These are phyloP conservation scores for Sipha flava DNA, from an alignment of 1,140 invertebrate genomes.

Conservation along the genomic window DNA sequence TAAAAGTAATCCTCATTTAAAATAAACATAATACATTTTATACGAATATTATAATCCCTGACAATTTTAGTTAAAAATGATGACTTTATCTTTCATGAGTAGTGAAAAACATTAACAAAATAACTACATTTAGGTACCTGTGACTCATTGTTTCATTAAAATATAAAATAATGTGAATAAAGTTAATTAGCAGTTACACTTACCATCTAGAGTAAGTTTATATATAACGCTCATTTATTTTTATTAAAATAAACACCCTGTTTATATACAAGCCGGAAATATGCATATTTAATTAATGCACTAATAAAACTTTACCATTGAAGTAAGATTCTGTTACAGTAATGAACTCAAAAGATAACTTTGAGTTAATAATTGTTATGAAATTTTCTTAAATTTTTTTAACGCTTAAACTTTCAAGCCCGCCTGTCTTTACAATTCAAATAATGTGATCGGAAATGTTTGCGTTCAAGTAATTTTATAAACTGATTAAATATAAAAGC, in stretches of 20 bases:
- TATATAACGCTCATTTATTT: not conserved
- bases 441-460: too few relatives aligned
- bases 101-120: not conserved
- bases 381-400: not conserved
- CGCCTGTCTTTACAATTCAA: too few relatives aligned
- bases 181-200: not conserved
- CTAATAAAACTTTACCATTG: not conserved
- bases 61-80: not conserved
- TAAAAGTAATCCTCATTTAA: not conserved
- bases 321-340: too few relatives aligned
- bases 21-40: not conserved
- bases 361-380: not conserved
- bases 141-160: not conserved
- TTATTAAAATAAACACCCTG: not conserved
- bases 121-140: too few relatives aligned
- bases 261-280: not conserved
- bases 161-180: slow-evolving; percentile 2
- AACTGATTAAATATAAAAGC: too few relatives aligned
- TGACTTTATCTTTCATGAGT: not conserved
- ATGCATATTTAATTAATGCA: not conserved
- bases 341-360: not conserved
- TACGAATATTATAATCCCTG: too few relatives aligned
- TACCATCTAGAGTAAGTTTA: not conserved
- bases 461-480: too few relatives aligned
- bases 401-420: too few relatives aligned